Evolutionary conservation across 2,888 invertebrate genomes (phyloP), one percentile per base, ranked within the genome.

Genomic region (Torymus auratus): DNA sequence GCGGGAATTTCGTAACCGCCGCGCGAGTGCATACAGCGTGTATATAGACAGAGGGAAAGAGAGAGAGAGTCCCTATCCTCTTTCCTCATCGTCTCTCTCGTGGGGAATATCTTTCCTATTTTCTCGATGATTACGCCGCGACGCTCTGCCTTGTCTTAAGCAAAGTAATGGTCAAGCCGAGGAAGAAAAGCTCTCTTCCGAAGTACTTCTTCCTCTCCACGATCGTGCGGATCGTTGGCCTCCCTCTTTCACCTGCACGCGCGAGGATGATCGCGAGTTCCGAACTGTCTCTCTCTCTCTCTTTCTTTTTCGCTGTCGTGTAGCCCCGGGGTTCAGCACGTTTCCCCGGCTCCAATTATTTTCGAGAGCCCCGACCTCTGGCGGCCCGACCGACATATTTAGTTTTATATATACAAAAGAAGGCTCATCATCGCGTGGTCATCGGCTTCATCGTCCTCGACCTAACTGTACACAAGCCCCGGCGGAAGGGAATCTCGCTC

Each of bases 331-430:
- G 53, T 74, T 65, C 83, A 82, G 83, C 82, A 78, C 75, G 72
- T 81, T 71, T 75, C 81, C 78, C 77, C 56, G 78, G 74, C 80
- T 85, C 85, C 87, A 86, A 88, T 88, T 86, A 87, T 86, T 87
- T 86, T 86, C 85, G 81, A 85, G 82, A 84, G 82, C 83, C 20
- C 20, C 20, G 20, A n/a, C n/a, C 20, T 20, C 1, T 20, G 1
- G 20, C 20, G 20, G 20, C 20, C 85, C 60, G 81, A 81, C 55
- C 82, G 82, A 78, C 74, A 81, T 73, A 73, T 81, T 81, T 81
- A 81, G 67, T 81, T 81, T 81, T 73, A 81, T 74, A 74, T 56
- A 62, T 68, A 55, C 68, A 62, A 28, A 28, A 28, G 20, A 11
- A 65, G 62, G 81, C 83, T 79, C 79, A 86, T 85, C 85, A 84